phyloP scores from a whole-genome alignment of 2,113 vertebrate species.

The Petromus typicus region DNA sequence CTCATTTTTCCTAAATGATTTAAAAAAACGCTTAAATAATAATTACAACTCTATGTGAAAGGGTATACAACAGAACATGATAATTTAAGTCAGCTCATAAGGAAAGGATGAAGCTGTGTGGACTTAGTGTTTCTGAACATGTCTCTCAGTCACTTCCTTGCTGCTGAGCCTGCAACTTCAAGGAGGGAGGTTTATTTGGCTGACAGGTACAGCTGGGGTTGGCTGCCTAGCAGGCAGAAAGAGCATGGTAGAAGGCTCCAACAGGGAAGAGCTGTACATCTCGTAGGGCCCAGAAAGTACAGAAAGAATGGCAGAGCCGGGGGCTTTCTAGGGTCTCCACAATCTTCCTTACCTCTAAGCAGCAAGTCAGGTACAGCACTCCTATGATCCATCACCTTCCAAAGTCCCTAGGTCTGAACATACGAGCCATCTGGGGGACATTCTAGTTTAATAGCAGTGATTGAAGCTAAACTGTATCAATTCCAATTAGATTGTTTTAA shows the following conservation, averaged over 20 bases:
- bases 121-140: not conserved
- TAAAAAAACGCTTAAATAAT: conserved; percentile 45
- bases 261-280: not conserved
- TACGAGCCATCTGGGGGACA: not conserved
- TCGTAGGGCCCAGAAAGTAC: not conserved
- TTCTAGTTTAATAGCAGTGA: not conserved
- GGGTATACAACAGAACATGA: not conserved
- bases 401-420: not conserved
- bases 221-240: not conserved
- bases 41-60: conserved; percentile 30
- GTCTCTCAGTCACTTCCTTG: not conserved
- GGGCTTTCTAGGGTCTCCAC: too few species aligned
- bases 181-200: not conserved
- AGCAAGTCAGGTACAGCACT: not conserved
- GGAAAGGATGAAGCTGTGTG: not conserved
- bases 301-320: not conserved
- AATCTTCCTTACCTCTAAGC: not conserved
- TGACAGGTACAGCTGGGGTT: not conserved
- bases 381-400: not conserved
- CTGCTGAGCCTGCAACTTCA: not conserved
- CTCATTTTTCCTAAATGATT: conserved; percentile 14
- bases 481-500: conserved; percentile 15
- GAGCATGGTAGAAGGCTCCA: not conserved
- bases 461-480: conserved; percentile 2
- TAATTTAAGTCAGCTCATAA: not conserved